Base-by-base conservation (phyloP, 2,888 invertebrate species). In the Meiosimyza decipiens region DNA sequence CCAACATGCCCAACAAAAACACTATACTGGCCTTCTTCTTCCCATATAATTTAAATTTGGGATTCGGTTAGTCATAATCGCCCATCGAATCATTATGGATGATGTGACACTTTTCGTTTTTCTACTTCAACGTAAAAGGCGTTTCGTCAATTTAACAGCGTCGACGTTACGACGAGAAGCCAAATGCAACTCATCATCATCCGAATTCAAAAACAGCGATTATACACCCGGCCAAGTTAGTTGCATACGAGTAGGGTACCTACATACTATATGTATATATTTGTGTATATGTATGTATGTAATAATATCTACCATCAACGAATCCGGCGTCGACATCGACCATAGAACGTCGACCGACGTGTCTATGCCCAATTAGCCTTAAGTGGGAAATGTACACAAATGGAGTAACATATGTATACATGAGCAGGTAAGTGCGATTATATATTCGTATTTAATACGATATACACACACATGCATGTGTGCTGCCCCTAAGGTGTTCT, bases 71-170 rank as follows among this genome's bases (percentile, higher is more conserved):
- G 75, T 73, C 67, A 66, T 66, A 65, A 70, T 65, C 28, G 47
- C 49, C 64, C 40, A 70, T 74, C 74, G 74, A 81, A 83, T 83
- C 83, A 83, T 82, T 80, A 80, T 79, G 82, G 80, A 83, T 83
- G 83, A 83, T 83, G 83, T 82, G 83, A 83, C 83, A 83, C 78
- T 83, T 83, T 83, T 82, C 79, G 71, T 79, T 82, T 81, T 82
- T 78, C 77, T 67, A 55, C 40, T 54, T 52, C 52, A 40, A 18
- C 62, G 22, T 40, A 7, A 40, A 40, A 52, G 49, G n/a, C 69
- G 33, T 52, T 12, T 16, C 51, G 51, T 47, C 69, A 62, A 52
- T 62, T 69, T 51, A 40, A 12, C 22, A 33, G 69, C 62, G 69
- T 49, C 68, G 60, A 22, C 18, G 52, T 60, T 62, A n/a, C 18